A percentile compares a stretch with the other conserved stretches of the same genome.
Evolutionary conservation across 2,888 invertebrate species (phyloP).

Genomic region (Kryphioiulus occultus): DNA sequence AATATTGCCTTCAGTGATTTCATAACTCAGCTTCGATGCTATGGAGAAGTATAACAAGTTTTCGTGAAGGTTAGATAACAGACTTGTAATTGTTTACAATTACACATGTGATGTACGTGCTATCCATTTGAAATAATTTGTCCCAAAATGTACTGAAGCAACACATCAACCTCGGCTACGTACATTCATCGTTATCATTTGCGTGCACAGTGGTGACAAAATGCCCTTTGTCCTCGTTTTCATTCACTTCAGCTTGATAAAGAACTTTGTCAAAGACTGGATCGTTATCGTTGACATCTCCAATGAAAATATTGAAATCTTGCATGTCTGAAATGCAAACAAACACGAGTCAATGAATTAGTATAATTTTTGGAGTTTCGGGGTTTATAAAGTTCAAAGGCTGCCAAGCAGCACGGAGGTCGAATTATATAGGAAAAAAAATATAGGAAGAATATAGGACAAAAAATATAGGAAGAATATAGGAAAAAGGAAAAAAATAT

Average conservation of each 20-base stretch:
- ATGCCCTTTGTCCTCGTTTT: slow-evolving; percentile 83
- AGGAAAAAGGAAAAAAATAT: no score
- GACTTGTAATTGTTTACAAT: neutral
- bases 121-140: neutral
- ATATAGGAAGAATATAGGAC: no score
- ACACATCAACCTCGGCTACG: slow-evolving; percentile 51
- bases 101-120: slow-evolving; percentile 27
- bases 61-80: neutral
- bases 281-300: slow-evolving; percentile 94
- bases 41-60: slow-evolving; percentile 54
- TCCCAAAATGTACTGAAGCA: no score
- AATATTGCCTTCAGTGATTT: slow-evolving; percentile 85
- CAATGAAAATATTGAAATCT: slow-evolving; percentile 87
- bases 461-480: no score
- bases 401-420: no score
- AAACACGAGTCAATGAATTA: neutral
- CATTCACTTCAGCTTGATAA: slow-evolving; percentile 67
- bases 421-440: no score
- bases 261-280: slow-evolving; percentile 82
- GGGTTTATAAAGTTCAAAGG: no score
- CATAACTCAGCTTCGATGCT: slow-evolving; percentile 85
- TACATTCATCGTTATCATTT: slow-evolving; percentile 82
- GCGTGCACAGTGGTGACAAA: slow-evolving; percentile 89
- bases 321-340: slow-evolving; percentile 69
- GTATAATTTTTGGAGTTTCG: no score